Percentiles rank a stretch among this genome's conserved stretches.
Conservation (phyloP, 2,888 invertebrate genomes). For the Scaptomyza parva region DNA sequence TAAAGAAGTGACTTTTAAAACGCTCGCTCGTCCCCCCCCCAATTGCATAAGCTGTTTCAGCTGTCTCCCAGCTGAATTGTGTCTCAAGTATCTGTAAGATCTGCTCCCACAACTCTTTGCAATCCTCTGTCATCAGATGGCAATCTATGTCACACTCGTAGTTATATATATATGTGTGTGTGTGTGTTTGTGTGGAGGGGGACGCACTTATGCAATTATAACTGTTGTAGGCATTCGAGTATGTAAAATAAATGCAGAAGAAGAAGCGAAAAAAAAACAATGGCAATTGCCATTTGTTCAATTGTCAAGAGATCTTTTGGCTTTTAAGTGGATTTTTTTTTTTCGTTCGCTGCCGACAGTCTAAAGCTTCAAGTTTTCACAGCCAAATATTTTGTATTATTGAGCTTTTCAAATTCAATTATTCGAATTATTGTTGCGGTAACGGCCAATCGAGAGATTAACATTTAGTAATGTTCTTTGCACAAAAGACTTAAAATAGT, state of each 20-base stretch:
- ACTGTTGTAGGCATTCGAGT: conserved; percentile 70
- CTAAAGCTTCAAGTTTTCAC: conserved; percentile 27
- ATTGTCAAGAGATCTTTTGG: conserved; percentile 58
- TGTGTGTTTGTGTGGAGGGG: conserved; percentile 9
- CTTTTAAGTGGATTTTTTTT: conserved; percentile 43
- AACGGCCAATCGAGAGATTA: not conserved
- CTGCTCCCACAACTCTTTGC: conserved; percentile 51
- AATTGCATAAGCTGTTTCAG: conserved; percentile 42
- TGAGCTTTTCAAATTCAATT: conserved; percentile 8
- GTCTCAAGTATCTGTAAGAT: conserved; percentile 47
- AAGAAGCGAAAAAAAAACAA: conserved; percentile 41
- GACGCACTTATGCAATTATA: conserved; percentile 76
- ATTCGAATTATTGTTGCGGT: too few relatives aligned
- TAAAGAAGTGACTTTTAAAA: conserved; percentile 25
- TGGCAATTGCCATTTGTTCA: conserved; percentile 67
- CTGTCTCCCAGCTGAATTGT: conserved; percentile 9
- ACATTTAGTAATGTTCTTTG: too few relatives aligned
- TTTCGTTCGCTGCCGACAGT: conserved; percentile 39
- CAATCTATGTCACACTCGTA: conserved; percentile 53
- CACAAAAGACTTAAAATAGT: too few relatives aligned
- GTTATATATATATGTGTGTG: not conserved
- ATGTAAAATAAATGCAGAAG: conserved; percentile 42
- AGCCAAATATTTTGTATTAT: conserved; percentile 4
- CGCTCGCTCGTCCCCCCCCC: too few relatives aligned
- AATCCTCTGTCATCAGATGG: conserved; percentile 36